phyloP scores from a whole-genome alignment of 2,113 vertebrate genomes.

The Ivindomyrus marchei region DNA sequence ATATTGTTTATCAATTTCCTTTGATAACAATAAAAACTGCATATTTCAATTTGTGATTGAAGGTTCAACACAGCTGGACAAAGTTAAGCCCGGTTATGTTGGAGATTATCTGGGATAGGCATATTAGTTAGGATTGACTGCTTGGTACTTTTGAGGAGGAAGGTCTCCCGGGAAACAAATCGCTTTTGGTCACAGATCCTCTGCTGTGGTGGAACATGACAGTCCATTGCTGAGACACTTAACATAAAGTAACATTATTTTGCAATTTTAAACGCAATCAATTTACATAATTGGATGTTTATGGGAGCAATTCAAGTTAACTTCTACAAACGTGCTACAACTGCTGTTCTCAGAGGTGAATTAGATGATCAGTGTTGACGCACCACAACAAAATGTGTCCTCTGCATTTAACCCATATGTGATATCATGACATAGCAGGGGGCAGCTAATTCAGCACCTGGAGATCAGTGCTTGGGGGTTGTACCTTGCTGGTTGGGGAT shows the following conservation, averaged over 20 bases:
- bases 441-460: no score
- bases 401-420: no score
- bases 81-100: not conserved
- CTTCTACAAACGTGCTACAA: not conserved
- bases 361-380: no score
- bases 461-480: no score
- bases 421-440: no score
- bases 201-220: not conserved
- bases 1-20: not conserved
- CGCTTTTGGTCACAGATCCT: not conserved
- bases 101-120: not conserved
- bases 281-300: not conserved
- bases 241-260: not conserved
- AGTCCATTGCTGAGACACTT: not conserved
- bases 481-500: no score
- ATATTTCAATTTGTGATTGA: not conserved
- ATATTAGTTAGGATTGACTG: not conserved
- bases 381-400: no score
- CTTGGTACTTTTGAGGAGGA: not conserved
- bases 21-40: not conserved
- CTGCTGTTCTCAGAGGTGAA: not conserved
- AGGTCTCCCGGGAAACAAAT: not conserved
- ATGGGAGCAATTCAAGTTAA: not conserved
- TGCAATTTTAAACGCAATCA: not conserved
- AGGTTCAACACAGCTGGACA: not conserved